Conservation (phyloP, 2,113 vertebrate species). For the Scomber colias region DNA sequence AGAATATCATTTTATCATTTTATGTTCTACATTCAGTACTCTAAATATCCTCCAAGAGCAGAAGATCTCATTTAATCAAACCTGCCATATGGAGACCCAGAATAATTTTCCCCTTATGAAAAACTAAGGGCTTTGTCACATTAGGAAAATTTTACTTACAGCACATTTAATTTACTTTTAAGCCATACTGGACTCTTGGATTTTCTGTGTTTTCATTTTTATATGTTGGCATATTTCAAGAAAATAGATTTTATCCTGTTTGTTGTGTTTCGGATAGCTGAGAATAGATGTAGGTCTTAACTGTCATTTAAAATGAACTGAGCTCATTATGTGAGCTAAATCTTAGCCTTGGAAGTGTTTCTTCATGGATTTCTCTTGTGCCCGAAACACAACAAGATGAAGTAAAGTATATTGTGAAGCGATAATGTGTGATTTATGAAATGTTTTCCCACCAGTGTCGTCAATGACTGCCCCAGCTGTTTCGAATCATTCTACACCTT, state of each 20-base stretch:
- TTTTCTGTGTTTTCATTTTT: background rate
- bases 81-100: background rate
- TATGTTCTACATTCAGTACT: background rate
- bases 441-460: background rate
- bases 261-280: too few species aligned
- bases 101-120: conserved; percentile 9
- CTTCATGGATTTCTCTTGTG: conserved; percentile 1
- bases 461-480: background rate
- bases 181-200: too few species aligned
- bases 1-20: background rate
- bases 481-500: conserved; percentile 5
- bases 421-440: background rate
- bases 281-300: background rate
- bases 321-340: background rate
- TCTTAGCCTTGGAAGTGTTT: background rate
- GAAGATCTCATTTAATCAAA: background rate
- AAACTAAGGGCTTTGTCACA: background rate
- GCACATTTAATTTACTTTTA: background rate
- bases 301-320: background rate
- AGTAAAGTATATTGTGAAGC: background rate
- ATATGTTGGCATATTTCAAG: too few species aligned
- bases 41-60: conserved; percentile 2
- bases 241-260: too few species aligned
- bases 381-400: background rate
- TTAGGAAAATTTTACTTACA: background rate